Evolutionary conservation across 2,797 vertebrate species (phyloP).

Genomic region (Mormyrops boulengeri): DNA sequence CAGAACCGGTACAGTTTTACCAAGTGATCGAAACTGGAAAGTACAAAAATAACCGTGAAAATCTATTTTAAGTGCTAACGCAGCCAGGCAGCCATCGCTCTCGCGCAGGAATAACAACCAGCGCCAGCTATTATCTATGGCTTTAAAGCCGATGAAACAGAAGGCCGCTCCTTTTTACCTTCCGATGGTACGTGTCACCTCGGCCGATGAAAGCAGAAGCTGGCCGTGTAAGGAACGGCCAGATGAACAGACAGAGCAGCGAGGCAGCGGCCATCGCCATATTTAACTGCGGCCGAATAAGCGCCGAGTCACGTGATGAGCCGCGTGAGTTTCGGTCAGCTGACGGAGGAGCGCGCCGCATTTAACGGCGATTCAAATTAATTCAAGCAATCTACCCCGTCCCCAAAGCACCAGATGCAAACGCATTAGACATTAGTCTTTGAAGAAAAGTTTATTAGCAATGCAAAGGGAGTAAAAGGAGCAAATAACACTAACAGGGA

Average conservation of each 20-base stretch:
- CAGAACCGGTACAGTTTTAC: neutral
- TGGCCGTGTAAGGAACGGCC: neutral
- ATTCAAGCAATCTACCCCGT: neutral
- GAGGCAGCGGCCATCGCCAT: conserved; percentile 10
- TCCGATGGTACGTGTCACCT: conserved; percentile 21
- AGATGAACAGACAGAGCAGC: neutral
- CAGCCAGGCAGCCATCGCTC: neutral
- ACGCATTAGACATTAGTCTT: neutral
- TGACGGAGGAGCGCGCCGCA: conserved; percentile 3
- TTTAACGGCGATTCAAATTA: neutral
- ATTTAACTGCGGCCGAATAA: neutral
- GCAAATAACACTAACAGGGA: neutral
- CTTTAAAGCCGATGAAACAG: neutral
- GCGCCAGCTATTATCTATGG: neutral
- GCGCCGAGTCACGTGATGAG: conserved; percentile 21
- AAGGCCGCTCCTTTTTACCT: conserved; percentile 3
- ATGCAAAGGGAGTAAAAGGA: conserved; percentile 6
- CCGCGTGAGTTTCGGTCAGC: conserved; percentile 1
- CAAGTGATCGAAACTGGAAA: neutral
- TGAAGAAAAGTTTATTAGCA: conserved; percentile 18
- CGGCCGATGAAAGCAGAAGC: conserved; percentile 6
- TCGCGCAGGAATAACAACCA: neutral
- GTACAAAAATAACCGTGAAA: neutral
- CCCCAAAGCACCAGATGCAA: neutral
- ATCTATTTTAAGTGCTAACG: neutral